These are phyloP conservation scores for Linurgus olivaceus DNA, from an alignment of 2,797 vertebrate genomes.

Conservation along the genomic window DNA sequence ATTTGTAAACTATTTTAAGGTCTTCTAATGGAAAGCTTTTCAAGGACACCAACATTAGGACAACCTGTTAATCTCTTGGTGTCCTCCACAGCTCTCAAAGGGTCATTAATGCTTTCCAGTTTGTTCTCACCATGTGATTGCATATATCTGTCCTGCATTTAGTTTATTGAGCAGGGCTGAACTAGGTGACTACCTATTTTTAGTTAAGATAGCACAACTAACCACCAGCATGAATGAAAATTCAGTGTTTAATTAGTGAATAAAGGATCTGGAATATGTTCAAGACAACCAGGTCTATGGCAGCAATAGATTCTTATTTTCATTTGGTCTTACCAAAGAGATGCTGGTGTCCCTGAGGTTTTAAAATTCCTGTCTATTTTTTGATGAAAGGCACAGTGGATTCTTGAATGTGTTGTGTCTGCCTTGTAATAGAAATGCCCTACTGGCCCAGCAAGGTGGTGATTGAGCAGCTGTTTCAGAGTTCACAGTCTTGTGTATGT, in stretches of 20 bases:
- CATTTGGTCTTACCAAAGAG: fast-evolving
- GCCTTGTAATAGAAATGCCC: not conserved
- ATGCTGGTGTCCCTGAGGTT: not conserved
- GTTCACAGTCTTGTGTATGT: fast-evolving
- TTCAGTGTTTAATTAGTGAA: not conserved
- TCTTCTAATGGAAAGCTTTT: not conserved
- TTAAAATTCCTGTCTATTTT: not conserved
- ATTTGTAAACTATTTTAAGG: conserved; percentile 10
- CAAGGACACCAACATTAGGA: not conserved
- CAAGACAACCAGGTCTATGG: not conserved
- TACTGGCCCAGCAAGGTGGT: not conserved
- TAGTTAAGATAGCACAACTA: not conserved
- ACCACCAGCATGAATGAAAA: not conserved
- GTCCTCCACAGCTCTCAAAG: not conserved
- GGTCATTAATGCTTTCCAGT: not conserved
- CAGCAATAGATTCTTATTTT: not conserved
- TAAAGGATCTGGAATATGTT: not conserved
- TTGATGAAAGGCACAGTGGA: not conserved
- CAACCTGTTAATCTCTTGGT: not conserved
- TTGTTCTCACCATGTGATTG: not conserved
- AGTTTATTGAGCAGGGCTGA: not conserved
- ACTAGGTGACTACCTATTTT: not conserved
- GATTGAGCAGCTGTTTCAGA: fast-evolving
- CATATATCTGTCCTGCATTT: not conserved
- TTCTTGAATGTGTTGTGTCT: not conserved